Percentiles rank a stretch among this genome's conserved stretches.
phyloP scores from a whole-genome alignment of 2,888 invertebrate genomes.

The Agonum fuliginosum region DNA sequence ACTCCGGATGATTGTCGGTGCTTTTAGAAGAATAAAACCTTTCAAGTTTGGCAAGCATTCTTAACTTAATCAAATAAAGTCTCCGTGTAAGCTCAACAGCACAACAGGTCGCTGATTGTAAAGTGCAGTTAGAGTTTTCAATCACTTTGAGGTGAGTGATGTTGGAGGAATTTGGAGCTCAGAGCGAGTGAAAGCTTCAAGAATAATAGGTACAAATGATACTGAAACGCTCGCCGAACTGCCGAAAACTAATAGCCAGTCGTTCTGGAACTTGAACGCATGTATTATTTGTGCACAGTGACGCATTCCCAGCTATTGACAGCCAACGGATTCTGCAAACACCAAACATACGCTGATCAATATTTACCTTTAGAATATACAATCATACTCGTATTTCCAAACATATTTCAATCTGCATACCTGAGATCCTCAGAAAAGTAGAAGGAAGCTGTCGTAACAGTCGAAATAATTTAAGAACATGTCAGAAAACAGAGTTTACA shows the following conservation, averaged over 20 bases:
- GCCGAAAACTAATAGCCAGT: constrained; percentile 53
- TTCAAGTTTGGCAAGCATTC: constrained; percentile 22
- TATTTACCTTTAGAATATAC: constrained; percentile 23
- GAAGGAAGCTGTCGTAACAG: too few species aligned
- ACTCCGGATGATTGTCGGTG: constrained; percentile 33
- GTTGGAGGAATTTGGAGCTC: background rate
- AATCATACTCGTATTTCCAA: constrained; percentile 24
- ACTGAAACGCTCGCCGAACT: constrained; percentile 21
- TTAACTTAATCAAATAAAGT: constrained; percentile 41
- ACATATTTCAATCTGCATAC: too few species aligned
- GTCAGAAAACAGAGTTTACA: too few species aligned
- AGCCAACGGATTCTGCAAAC: constrained; percentile 17
- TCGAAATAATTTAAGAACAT: too few species aligned
- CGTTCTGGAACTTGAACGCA: constrained; percentile 52
- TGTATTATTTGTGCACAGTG: constrained; percentile 57
- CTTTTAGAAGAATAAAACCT: constrained; percentile 37
- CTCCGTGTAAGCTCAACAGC: constrained; percentile 18
- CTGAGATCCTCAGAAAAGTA: too few species aligned
- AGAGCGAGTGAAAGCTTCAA: constrained; percentile 47
- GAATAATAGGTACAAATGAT: constrained; percentile 55
- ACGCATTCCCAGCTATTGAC: constrained; percentile 51
- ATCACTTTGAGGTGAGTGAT: constrained; percentile 41
- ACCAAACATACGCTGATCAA: background rate
- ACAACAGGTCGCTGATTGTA: constrained; percentile 43
- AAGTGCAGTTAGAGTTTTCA: constrained; percentile 54